phyloP scores from a whole-genome alignment of 2,888 invertebrate species.

The Leistus spinibarbis region DNA sequence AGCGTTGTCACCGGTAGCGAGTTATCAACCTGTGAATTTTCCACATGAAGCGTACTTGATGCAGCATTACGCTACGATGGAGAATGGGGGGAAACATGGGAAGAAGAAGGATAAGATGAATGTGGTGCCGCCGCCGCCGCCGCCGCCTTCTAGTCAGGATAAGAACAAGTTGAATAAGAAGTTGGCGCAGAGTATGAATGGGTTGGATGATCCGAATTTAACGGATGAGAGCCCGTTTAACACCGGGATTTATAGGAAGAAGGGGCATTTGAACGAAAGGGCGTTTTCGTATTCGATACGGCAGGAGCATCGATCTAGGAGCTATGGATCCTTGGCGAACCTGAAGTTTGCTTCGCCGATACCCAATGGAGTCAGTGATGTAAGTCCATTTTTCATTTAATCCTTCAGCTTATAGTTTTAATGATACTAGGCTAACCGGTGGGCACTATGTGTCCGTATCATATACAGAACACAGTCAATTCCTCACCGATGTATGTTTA shows the following conservation, averaged over 20 bases:
- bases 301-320: constrained; percentile 90
- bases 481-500: no score
- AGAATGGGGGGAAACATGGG: constrained; percentile 50
- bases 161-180: constrained; percentile 61
- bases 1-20: constrained; percentile 64
- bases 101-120: constrained; percentile 42
- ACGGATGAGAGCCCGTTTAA: constrained; percentile 67
- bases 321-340: constrained; percentile 90
- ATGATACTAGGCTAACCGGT: no score
- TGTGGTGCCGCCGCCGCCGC: constrained; percentile 5
- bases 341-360: constrained; percentile 83
- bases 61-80: constrained; percentile 64
- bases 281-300: constrained; percentile 94
- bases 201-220: constrained; percentile 61
- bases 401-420: background rate
- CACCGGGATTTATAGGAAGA: constrained; percentile 87
- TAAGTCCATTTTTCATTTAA: constrained; percentile 47
- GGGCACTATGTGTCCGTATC: no score
- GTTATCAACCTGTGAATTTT: constrained; percentile 63
- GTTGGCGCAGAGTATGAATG: constrained; percentile 72
- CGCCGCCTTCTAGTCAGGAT: constrained; percentile 37
- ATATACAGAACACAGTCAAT: no score
- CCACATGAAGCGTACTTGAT: constrained; percentile 65
- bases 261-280: constrained; percentile 89
- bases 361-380: constrained; percentile 56